These are phyloP conservation scores for Perognathus longimembris DNA, from an alignment of 2,113 vertebrate genomes.

Conservation along the genomic window DNA sequence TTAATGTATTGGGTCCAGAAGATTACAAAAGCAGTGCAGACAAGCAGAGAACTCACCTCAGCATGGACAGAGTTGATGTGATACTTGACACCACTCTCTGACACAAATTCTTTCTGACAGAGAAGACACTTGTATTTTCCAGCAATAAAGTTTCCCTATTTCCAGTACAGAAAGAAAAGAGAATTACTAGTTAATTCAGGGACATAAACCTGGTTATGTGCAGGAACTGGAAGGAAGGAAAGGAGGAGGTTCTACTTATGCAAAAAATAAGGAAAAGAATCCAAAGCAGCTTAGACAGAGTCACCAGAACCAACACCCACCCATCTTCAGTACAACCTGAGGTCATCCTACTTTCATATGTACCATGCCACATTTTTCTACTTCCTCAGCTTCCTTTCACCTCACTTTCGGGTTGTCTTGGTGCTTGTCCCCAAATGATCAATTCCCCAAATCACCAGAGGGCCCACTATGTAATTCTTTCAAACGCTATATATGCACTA, in stretches of 20 bases:
- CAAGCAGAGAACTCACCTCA: conserved; percentile 88
- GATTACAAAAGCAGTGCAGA: neutral
- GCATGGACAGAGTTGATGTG: conserved; percentile 97
- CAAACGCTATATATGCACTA: neutral
- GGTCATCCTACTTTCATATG: neutral
- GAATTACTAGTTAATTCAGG: conserved; percentile 40
- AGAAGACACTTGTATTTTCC: conserved; percentile 96
- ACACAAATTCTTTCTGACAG: conserved; percentile 96
- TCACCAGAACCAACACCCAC: neutral
- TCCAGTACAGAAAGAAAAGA: conserved; percentile 65
- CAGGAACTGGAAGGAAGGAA: neutral
- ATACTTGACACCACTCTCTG: conserved; percentile 98
- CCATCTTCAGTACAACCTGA: neutral
- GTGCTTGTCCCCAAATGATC: conserved; percentile 22
- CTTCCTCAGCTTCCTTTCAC: conserved; percentile 38
- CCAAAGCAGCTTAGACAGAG: neutral
- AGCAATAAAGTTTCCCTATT: conserved; percentile 94
- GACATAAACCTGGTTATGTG: neutral
- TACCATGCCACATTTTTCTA: neutral
- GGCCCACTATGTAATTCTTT: neutral
- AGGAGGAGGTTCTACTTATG: neutral
- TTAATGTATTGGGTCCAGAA: neutral
- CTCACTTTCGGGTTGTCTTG: conserved; percentile 31
- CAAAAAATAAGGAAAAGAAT: conserved; percentile 46
- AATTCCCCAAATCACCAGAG: conserved; percentile 39